phyloP scores from a whole-genome alignment of 2,797 vertebrate species.

The Nannoperca obscura region DNA sequence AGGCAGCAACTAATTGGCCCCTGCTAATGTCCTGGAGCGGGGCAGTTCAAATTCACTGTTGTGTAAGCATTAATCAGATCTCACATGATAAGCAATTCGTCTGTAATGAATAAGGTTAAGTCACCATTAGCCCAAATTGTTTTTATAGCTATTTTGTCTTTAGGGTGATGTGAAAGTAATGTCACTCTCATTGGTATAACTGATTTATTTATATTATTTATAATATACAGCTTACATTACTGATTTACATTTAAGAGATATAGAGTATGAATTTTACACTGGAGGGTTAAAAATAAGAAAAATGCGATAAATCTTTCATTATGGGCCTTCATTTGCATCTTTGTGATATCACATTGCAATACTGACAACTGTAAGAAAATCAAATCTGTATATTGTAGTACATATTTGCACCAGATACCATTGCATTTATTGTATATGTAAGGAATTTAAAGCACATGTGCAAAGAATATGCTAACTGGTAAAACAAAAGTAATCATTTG shows the following conservation, averaged over 20 bases:
- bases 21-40: slow-evolving; percentile 38
- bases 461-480: neutral
- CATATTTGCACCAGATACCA: neutral
- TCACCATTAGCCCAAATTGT: slow-evolving; percentile 16
- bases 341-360: neutral
- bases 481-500: neutral
- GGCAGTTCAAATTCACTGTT: slow-evolving; percentile 42
- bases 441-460: neutral
- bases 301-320: neutral
- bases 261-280: neutral
- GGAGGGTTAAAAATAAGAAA: too few species aligned
- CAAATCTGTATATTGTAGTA: neutral
- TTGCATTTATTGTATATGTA: neutral
- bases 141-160: slow-evolving; percentile 18
- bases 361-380: neutral
- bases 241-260: too few species aligned
- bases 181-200: neutral
- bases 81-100: slow-evolving; percentile 49
- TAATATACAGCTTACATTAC: too few species aligned
- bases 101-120: slow-evolving; percentile 46
- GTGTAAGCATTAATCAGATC: slow-evolving; percentile 54
- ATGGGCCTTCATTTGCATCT: neutral
- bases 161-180: neutral
- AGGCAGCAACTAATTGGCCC: slow-evolving; percentile 67
- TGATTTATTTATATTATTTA: neutral